These are phyloP conservation scores for Cisticola juncidis DNA, from an alignment of 2,113 vertebrate species.

Conservation along the genomic window DNA sequence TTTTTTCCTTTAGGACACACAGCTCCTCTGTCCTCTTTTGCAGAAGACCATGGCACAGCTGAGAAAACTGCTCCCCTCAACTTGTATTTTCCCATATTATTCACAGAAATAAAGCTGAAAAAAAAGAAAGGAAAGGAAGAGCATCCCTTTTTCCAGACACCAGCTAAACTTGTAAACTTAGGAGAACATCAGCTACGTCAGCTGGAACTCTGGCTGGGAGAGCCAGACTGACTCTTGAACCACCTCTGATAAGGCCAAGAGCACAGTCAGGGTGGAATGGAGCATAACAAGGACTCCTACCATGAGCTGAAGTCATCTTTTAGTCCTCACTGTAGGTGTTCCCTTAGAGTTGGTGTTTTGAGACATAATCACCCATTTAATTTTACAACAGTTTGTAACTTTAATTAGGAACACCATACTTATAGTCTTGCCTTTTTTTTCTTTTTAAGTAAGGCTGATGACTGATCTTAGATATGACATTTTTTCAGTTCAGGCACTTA, in stretches of 20 bases:
- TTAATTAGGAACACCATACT: neutral
- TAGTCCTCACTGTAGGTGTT: neutral
- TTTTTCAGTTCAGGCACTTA: neutral
- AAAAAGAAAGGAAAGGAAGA: neutral
- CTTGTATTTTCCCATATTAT: neutral
- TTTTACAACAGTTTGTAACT: neutral
- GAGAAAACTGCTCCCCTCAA: neutral
- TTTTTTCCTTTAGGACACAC: neutral
- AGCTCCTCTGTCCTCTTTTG: neutral
- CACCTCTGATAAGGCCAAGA: neutral
- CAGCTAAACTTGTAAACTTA: neutral
- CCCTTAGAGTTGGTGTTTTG: neutral
- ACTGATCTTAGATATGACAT: neutral
- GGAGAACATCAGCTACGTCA: neutral
- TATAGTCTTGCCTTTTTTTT: neutral
- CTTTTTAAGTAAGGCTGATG: neutral
- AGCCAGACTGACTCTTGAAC: neutral
- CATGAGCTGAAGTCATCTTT: neutral
- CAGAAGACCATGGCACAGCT: neutral
- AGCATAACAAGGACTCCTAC: neutral
- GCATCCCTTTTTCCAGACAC: neutral
- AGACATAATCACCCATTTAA: neutral
- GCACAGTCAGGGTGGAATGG: fast-evolving
- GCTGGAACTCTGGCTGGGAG: neutral
- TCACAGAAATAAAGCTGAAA: neutral